Evolutionary conservation across 1,140 invertebrate species (phyloP).

Genomic region (Pseudomyrmex cubaensis): DNA sequence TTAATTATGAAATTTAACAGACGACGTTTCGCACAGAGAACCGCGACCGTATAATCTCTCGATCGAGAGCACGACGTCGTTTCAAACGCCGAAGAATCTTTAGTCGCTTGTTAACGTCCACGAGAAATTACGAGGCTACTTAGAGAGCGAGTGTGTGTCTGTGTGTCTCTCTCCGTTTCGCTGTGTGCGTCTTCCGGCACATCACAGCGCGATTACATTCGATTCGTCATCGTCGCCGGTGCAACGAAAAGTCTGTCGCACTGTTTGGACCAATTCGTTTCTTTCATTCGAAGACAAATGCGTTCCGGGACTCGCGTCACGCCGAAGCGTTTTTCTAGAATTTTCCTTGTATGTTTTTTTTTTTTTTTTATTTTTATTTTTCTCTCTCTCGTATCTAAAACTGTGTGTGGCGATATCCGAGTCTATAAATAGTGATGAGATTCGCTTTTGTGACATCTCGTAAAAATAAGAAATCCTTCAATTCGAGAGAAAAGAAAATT

Average conservation of each 20-base stretch:
- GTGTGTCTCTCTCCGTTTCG: conserved; percentile 42
- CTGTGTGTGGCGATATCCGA: background rate
- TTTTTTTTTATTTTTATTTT: background rate
- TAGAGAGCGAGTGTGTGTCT: too few relatives aligned
- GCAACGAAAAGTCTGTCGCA: conserved; percentile 24
- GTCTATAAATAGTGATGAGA: background rate
- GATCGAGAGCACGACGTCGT: conserved; percentile 26
- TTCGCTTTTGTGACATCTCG: background rate
- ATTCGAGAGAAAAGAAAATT: background rate
- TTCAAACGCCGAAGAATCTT: conserved; percentile 8
- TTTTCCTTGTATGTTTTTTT: background rate
- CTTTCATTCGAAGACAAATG: conserved; percentile 38
- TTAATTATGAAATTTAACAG: conserved; percentile 56
- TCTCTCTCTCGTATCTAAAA: too few relatives aligned
- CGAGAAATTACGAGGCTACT: conserved; percentile 49
- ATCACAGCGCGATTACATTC: conserved; percentile 56
- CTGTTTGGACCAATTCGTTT: conserved; percentile 9
- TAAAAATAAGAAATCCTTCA: background rate
- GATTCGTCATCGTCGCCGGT: conserved; percentile 57
- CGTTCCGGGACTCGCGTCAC: background rate
- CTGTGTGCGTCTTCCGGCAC: conserved; percentile 54
- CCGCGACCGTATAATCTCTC: conserved; percentile 28
- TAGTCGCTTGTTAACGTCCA: too few relatives aligned
- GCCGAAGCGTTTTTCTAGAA: background rate
- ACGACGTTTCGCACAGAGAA: background rate